Evolutionary conservation across 2,888 invertebrate species (phyloP), one percentile per base, ranked within the genome.

Genomic region (Sphaerophoria rueppellii): DNA sequence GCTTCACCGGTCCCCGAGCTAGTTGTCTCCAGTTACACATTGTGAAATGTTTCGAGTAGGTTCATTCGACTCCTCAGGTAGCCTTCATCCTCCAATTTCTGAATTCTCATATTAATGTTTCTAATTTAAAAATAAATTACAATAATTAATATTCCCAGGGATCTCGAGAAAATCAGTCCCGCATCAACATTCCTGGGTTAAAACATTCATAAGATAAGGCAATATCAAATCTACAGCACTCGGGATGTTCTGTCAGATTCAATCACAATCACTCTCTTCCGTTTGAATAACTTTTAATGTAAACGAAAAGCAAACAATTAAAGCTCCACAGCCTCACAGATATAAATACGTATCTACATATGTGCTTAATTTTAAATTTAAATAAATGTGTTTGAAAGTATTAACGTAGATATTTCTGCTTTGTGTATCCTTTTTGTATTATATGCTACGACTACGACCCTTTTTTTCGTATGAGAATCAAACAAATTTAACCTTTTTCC

Each of bases 221-320:
- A 67, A 58, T 83, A 79, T 83, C 79, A 76, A 50, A 75, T 46
- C 67, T 35, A 71, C 7, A 79, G 55, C 75, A 83, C 75, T 76
- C 79, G 72, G 24, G 24, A 24, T 75, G 79, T 79, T 72, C 83
- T 67, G 79, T 83, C 83, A 80, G 61, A 83, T 83, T 75, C 79
- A 83, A 83, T 83, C 75, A 72, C 79, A 79, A 83, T 83, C 83
- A 79, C 67, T 79, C 83, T 79, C 83, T 83, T 83, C 83, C 83
- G 35, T 79, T 83, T 80, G 79, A 75, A 71, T 83, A 79, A 69
- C 57, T 75, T 76, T 76, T 83, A 72, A 83, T 79, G 71, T 79
- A 75, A 52, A 40, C 57, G 14, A 72, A 75, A 79, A 72, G 79
- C 67, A 83, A 75, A 83, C 75, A 76, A 79, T 83, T 79, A 69